Evolutionary conservation across 2,113 vertebrate genomes (phyloP), one percentile per base, ranked within the genome.

Genomic region (Sebastes fasciatus): DNA sequence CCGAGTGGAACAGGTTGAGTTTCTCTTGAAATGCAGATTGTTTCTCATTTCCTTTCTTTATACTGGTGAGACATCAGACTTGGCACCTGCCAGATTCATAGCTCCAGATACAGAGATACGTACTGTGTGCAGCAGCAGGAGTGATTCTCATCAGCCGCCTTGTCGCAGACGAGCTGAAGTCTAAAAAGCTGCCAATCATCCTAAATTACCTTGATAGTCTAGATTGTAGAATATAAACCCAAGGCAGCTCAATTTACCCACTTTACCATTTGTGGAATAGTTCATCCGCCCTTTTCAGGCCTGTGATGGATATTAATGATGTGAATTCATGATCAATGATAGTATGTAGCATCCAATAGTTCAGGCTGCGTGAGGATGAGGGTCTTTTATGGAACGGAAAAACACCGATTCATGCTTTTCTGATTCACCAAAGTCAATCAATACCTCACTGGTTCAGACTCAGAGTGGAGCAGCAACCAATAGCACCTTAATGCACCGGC

Each of bases 11-110:
- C 40, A 73, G 62, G 49, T 67, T 60, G 12, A 89, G 93, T 92
- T 91, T 87, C 87, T 86, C 72, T 82, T 82, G 68, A 89, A 75
- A 78, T 71, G 86, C 78, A 82, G 68, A 91, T 85, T 77, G 54
- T 52, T 63, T 55, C 88, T 92, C 12, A 63, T 86, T 57, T 76
- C 34, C 49, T 2, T 65, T 87, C 46, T 64, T 76, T 19, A 66
- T 45, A 72, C 74, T 55, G 73, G 21, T 75, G 77, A 79, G 48
- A 64, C 72, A 75, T 66, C 58, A 54, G 65, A 73, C 9, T 43
- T 19, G 54, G 19, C 77, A 79, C 70, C 78, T 77, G 74, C 34
- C 65, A 42, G 45, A 80, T 60, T 80, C 40, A 26, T 17, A 26
- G 48, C 57, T 75, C 34, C 52, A 69, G 63, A 72, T 52, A 7